These are phyloP conservation scores for Drosophila melanogaster DNA, from an alignment of 1,140 invertebrate genomes.

Conservation along the genomic window DNA sequence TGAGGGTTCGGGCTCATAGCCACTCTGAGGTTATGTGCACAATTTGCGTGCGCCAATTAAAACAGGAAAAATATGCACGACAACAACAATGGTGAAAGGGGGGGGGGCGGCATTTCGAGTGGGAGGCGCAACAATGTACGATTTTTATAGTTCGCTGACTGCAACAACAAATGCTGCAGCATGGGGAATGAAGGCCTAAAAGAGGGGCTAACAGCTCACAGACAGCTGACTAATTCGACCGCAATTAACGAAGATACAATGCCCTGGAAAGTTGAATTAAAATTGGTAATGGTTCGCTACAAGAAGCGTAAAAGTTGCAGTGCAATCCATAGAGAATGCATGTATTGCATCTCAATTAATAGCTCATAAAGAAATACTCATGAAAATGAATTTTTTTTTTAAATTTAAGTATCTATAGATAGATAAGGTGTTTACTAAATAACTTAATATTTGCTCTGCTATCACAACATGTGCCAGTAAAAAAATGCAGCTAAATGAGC, in stretches of 20 bases:
- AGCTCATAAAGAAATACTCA: neutral
- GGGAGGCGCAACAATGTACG: constrained; percentile 54
- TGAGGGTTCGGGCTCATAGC: constrained; percentile 36
- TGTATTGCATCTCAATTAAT: neutral
- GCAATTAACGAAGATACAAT: constrained; percentile 32
- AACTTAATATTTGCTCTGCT: too few relatives aligned
- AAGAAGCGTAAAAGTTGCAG: neutral
- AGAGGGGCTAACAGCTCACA: constrained; percentile 19
- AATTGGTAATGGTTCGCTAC: neutral
- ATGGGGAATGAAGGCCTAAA: neutral
- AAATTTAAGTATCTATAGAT: too few relatives aligned
- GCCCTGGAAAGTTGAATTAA: constrained; percentile 8
- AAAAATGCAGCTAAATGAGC: too few relatives aligned
- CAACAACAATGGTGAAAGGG: neutral
- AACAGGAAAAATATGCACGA: constrained; percentile 46
- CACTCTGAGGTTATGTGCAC: constrained; percentile 76
- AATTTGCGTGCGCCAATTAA: constrained; percentile 80
- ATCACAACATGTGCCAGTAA: too few relatives aligned
- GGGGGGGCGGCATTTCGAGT: constrained; percentile 4
- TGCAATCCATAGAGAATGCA: neutral
- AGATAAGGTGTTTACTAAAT: too few relatives aligned
- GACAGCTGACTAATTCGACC: constrained; percentile 28
- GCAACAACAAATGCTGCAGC: constrained; percentile 38
- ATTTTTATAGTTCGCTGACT: constrained; percentile 72
- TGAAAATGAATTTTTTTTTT: neutral